Conservation (phyloP, 1,140 invertebrate genomes). For the Drosophila pachea region DNA sequence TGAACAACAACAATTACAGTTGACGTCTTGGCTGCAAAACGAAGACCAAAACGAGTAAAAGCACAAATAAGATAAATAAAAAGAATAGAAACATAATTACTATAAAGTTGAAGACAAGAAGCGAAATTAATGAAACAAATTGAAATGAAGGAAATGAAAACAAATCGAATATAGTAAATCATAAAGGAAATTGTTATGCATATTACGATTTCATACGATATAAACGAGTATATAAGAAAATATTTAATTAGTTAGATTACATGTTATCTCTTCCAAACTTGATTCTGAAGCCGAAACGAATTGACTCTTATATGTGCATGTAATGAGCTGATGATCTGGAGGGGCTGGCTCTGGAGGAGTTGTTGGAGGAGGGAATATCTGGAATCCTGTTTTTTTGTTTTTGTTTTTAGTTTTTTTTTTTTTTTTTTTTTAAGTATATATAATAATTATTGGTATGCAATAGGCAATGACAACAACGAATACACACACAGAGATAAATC, state of each 20-base stretch:
- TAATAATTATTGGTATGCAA: constrained; percentile 65
- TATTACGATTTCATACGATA: constrained; percentile 41
- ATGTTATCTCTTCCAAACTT: constrained; percentile 84
- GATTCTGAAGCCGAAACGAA: constrained; percentile 83
- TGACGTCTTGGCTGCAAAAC: constrained; percentile 37
- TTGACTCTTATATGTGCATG: constrained; percentile 79
- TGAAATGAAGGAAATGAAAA: not conserved
- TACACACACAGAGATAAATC: constrained; percentile 74
- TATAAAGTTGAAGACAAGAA: constrained; percentile 17
- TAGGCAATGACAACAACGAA: constrained; percentile 74
- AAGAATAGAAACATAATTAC: constrained; percentile 37
- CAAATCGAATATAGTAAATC: constrained; percentile 8
- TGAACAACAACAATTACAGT: constrained; percentile 31
- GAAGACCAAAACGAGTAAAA: constrained; percentile 27
- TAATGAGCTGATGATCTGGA: constrained; percentile 84
- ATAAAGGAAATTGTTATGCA: constrained; percentile 21
- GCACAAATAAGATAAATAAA: constrained; percentile 34
- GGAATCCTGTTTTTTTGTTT: constrained; percentile 83
- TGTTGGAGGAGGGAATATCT: constrained; percentile 89
- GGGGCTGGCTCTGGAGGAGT: constrained; percentile 90
- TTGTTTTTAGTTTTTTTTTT: constrained; percentile 35
- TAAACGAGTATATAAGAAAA: constrained; percentile 69
- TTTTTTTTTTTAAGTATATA: constrained; percentile 31
- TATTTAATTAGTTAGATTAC: constrained; percentile 80
- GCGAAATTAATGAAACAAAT: not conserved